These are phyloP conservation scores for Hydrocynus forskahlii DNA, from an alignment of 2,797 vertebrate species.

Conservation along the genomic window DNA sequence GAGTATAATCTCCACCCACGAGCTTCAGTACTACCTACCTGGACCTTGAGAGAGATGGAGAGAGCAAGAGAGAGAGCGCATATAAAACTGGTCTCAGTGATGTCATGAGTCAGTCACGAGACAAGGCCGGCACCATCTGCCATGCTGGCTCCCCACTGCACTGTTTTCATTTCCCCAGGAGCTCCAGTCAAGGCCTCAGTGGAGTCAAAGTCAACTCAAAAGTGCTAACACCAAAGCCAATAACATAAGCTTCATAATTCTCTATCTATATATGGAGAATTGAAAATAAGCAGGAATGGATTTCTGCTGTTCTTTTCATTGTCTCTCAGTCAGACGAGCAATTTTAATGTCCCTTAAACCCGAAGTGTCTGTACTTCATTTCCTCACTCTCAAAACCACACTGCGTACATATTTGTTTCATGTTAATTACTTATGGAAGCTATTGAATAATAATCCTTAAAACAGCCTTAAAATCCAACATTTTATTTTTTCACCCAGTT, in stretches of 20 bases:
- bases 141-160: slow-evolving; percentile 66
- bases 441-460: too few relatives aligned
- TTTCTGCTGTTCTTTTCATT: background rate
- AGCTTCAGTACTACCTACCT: slow-evolving; percentile 29
- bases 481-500: background rate
- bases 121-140: slow-evolving; percentile 74
- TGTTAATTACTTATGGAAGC: too few relatives aligned
- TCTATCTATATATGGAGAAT: background rate
- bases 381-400: too few relatives aligned
- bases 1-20: slow-evolving; percentile 33
- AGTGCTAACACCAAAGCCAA: slow-evolving; percentile 15
- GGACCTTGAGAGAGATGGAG: slow-evolving; percentile 16
- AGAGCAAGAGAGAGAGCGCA: slow-evolving; percentile 27
- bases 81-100: slow-evolving; percentile 66
- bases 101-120: slow-evolving; percentile 67
- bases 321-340: background rate
- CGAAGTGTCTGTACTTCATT: too few relatives aligned
- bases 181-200: slow-evolving; percentile 45
- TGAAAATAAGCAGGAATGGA: background rate
- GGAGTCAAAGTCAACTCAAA: slow-evolving; percentile 52
- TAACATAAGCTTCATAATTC: background rate
- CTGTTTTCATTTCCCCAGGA: slow-evolving; percentile 61
- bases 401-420: too few relatives aligned
- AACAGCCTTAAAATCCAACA: too few relatives aligned
- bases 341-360: background rate